phyloP scores from a whole-genome alignment of 2,888 invertebrate species.

The Eurois occulta region DNA sequence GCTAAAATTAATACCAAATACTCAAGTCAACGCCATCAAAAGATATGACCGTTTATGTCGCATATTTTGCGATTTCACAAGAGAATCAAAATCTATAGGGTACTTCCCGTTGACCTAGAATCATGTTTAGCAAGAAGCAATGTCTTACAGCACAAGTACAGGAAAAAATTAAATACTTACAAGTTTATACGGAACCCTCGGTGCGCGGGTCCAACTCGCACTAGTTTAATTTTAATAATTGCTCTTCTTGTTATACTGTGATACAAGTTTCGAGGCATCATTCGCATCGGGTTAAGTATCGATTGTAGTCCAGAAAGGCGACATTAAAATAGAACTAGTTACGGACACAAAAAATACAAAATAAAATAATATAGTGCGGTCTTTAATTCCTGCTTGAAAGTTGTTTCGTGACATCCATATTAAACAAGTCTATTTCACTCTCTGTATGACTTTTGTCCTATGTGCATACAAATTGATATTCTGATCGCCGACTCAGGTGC shows the following conservation, averaged over 20 bases:
- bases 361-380: background rate
- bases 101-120: too few species aligned
- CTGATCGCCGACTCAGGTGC: background rate
- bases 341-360: background rate
- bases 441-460: background rate
- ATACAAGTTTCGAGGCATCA: constrained; percentile 17
- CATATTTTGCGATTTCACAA: too few species aligned
- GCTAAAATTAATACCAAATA: too few species aligned
- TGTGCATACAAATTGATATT: background rate
- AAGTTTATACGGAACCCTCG: background rate
- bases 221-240: background rate
- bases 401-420: constrained; percentile 41
- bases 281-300: constrained; percentile 6
- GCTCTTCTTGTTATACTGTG: background rate
- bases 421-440: constrained; percentile 4
- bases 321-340: constrained; percentile 8
- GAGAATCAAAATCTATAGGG: too few species aligned
- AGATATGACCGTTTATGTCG: too few species aligned
- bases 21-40: too few species aligned
- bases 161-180: too few species aligned
- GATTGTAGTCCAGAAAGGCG: constrained; percentile 21
- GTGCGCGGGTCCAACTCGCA: too few species aligned
- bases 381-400: constrained; percentile 54
- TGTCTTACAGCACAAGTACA: too few species aligned
- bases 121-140: too few species aligned